Evolutionary conservation across 2,888 invertebrate genomes (phyloP), one percentile per base, ranked within the genome.

Genomic region (Platycheirus albimanus): DNA sequence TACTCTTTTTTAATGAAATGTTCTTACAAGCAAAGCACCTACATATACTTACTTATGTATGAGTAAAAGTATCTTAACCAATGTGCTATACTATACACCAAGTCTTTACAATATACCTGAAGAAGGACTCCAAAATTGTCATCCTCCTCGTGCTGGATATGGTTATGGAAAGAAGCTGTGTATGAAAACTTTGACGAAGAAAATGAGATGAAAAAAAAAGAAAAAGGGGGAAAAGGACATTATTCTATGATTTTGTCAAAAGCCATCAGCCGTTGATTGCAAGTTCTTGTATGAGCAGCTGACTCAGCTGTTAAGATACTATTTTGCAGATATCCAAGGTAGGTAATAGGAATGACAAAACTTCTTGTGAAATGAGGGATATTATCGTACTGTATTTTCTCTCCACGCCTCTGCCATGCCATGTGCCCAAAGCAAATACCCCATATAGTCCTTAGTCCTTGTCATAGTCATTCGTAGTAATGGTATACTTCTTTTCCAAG

Each of bases 281-380:
- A 66, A 61, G 70, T 64, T 64, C 76, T 71, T 81, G 70, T 51
- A 66, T 49, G 56, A 77, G 43, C 76, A 70, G 80, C 80, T 76
- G 80, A 81, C 76, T 81, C 80, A 81, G 76, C 70, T 81, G 76
- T 76, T 81, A 58, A 71, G 76, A 81, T 81, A 47, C 58, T 81
- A 58, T 76, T 81, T 70, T 70, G 24, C 51, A 70, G 80, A 81
- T 81, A 76, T 67, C 63, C 49, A 47, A 80, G 63, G 63, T 51
- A 58, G 67, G 79, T 74, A 75, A 80, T 80, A 69, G 75, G 69
- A 75, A 69, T 71, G 74, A 74, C 74, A 69, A 64, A 79, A 80
- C 41, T 75, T 80, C 49, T 56, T 63, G 33, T 43, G 75, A 69
- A 80, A 75, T 80, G 75, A 80, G 69, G 69, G 69, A 75, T 75